phyloP scores from a whole-genome alignment of 92 coral and sea anemone genomes.

The Galaxea fascicularis region DNA sequence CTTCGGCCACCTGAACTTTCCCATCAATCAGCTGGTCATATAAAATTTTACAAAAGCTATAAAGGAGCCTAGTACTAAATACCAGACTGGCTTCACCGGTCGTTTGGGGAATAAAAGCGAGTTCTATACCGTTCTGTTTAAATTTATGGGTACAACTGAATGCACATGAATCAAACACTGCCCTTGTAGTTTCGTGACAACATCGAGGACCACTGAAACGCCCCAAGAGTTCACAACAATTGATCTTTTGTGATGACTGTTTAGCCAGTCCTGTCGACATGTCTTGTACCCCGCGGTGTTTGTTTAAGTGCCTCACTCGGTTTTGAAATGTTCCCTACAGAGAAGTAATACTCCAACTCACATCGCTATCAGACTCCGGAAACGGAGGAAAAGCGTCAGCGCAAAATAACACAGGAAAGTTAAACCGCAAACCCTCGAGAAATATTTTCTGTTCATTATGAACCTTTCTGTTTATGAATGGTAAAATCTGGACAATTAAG shows the following conservation, averaged over 20 bases:
- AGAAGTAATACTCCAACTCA: slow-evolving; percentile 20
- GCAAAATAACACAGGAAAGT: slow-evolving; percentile 1
- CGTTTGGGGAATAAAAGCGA: not conserved
- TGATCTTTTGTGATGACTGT: slow-evolving; percentile 9
- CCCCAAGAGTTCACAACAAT: slow-evolving; percentile 12
- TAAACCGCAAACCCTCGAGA: not conserved
- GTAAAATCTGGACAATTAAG: not conserved
- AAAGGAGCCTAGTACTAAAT: too few species aligned
- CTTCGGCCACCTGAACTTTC: too few species aligned
- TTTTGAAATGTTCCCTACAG: slow-evolving; percentile 29
- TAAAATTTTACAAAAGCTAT: too few species aligned
- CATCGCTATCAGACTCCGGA: slow-evolving; percentile 9
- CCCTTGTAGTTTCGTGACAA: slow-evolving; percentile 8
- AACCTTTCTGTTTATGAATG: not conserved
- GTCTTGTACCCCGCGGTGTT: slow-evolving; percentile 35
- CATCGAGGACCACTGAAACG: too few species aligned
- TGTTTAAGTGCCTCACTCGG: slow-evolving; percentile 21
- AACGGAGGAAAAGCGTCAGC: slow-evolving; percentile 7
- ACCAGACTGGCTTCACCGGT: too few species aligned
- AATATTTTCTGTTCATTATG: not conserved
- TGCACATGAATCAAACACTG: not conserved
- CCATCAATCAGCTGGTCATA: too few species aligned
- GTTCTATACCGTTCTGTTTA: not conserved
- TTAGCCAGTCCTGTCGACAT: not conserved
- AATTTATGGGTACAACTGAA: not conserved